phyloP scores from a whole-genome alignment of 2,113 vertebrate species.

The Campylorhamphus procurvoides region DNA sequence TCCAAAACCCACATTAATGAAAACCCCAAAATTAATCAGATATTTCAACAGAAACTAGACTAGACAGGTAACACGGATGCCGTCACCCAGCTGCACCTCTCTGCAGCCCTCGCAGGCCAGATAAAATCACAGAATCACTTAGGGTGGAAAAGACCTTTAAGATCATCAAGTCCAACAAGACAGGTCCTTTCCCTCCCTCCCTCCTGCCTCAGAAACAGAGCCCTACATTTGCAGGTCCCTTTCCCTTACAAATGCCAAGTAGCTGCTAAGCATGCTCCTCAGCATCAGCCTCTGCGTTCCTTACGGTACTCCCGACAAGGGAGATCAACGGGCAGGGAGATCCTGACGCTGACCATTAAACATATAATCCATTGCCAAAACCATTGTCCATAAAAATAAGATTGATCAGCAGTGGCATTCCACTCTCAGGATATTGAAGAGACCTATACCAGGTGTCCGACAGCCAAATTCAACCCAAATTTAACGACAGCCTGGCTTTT shows the following conservation, averaged over 20 bases:
- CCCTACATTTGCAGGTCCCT: background rate
- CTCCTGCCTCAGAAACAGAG: background rate
- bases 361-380: background rate
- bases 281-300: background rate
- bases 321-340: background rate
- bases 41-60: conserved; percentile 18
- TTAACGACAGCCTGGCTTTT: background rate
- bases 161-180: background rate
- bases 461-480: background rate
- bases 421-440: background rate
- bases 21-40: background rate
- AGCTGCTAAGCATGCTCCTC: background rate
- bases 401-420: background rate
- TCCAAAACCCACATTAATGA: conserved; percentile 25
- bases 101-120: background rate
- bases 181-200: background rate
- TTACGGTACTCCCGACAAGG: background rate
- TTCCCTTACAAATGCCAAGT: background rate
- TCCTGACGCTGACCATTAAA: background rate
- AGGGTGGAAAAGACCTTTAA: background rate
- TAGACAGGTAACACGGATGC: background rate
- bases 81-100: background rate
- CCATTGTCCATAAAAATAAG: background rate
- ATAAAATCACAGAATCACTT: background rate
- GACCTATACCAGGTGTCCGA: background rate